These are phyloP conservation scores for Pachliopta kotzebuea DNA, from an alignment of 2,888 invertebrate species.

Conservation along the genomic window DNA sequence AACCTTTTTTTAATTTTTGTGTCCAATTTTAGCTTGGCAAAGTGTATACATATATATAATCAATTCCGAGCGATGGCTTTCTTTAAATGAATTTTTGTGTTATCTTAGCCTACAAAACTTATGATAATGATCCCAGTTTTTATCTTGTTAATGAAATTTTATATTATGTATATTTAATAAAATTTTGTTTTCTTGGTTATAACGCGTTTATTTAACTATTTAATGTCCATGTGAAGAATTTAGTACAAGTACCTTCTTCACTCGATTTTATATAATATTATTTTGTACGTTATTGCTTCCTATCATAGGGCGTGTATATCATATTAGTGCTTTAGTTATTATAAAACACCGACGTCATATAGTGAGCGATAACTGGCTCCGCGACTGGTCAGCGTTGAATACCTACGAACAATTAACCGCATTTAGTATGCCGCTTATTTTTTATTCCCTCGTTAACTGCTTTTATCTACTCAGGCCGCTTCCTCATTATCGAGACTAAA, in stretches of 20 bases:
- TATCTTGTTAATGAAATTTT: neutral
- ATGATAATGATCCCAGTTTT: neutral
- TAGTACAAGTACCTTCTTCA: too few species aligned
- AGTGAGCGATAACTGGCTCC: constrained; percentile 23
- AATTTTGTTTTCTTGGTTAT: too few species aligned
- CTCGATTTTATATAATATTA: too few species aligned
- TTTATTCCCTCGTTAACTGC: constrained; percentile 39
- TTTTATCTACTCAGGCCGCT: constrained; percentile 40
- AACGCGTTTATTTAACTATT: too few species aligned
- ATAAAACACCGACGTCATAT: constrained; percentile 18
- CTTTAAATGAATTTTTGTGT: too few species aligned
- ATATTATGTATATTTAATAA: too few species aligned
- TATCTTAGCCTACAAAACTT: neutral
- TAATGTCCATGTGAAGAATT: too few species aligned
- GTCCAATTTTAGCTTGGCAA: too few species aligned
- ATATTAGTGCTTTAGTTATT: constrained; percentile 6
- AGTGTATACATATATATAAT: too few species aligned
- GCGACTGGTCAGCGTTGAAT: constrained; percentile 26
- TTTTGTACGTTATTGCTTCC: too few species aligned
- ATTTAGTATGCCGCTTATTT: constrained; percentile 36
- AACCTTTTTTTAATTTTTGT: neutral
- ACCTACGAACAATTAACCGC: constrained; percentile 36
- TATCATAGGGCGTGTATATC: constrained; percentile 2
- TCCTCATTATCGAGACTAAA: constrained; percentile 34
- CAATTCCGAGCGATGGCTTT: too few species aligned